Evolutionary conservation across 2,888 invertebrate species (phyloP), one percentile per base, ranked within the genome.

Genomic region (Eupithecia subumbrata): DNA sequence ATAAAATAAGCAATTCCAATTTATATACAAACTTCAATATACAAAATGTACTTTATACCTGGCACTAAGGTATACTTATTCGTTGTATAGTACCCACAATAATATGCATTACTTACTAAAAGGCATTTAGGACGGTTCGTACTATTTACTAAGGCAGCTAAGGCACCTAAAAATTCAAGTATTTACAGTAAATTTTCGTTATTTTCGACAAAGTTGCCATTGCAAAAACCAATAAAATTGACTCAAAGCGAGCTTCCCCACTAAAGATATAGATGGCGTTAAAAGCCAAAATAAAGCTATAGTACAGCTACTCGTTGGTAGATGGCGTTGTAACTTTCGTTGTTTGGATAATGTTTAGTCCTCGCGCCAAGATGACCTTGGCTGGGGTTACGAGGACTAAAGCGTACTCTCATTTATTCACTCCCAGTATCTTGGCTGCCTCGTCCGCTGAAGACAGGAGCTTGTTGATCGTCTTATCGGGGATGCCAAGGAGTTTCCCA

Each of bases 401-500:
- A 87, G 94, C 95, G 95, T 95, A 95, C 86, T 94, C 94, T 95
- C 95, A 95, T 95, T 96, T 97, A 79, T 97, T 97, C 72, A 98
- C 97, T 37, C 98, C 97, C 37, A 98, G 94, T 80, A 98, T 96
- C 88, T 98, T 97, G 1, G 98, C 98, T 37, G 98, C 98, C 88
- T 98, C 98, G 45, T 98, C 97, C 0, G 97, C 96, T 2, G 98
- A 97, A 5, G 97, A 96, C 48, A 98, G 95, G 80, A 97, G 96
- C 90, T 97, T 97, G 86, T 98, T 98, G 73, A 99, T 97, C 78
- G 97, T 97, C 82, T 97, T 96, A 89, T 98, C 98, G 64, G 97
- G 96, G 78, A 99, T 98, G 0, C 98, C 98, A 25, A 99, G 94
- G 1, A 99, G 95, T 90, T 98, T 98, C 14, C 98, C 98, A 82